Percentiles rank a stretch among this genome's conserved stretches.
These are phyloP conservation scores for Lates japonicus DNA, from an alignment of 2,797 vertebrate genomes.

Conservation along the genomic window DNA sequence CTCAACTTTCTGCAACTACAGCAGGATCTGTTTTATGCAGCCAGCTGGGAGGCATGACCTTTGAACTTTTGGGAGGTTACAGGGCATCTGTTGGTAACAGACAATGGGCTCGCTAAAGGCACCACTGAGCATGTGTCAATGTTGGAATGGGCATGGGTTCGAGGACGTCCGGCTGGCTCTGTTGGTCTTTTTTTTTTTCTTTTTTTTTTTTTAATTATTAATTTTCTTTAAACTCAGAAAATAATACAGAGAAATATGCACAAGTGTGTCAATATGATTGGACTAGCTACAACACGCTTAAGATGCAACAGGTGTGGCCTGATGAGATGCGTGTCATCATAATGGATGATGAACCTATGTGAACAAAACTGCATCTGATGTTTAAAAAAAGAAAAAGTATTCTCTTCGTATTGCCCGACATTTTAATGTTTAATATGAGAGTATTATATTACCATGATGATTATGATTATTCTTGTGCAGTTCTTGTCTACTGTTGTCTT, in stretches of 20 bases:
- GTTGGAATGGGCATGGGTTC: conserved; percentile 65
- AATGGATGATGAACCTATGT: conserved; percentile 63
- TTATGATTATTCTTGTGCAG: conserved; percentile 96
- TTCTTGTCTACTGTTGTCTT: conserved; percentile 94
- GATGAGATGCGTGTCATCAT: conserved; percentile 54
- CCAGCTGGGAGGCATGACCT: conserved; percentile 59
- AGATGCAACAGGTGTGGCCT: conserved; percentile 75
- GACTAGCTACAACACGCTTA: conserved; percentile 75
- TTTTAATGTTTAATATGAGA: conserved; percentile 98
- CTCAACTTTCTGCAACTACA: conserved; percentile 68
- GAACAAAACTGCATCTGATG: conserved; percentile 89
- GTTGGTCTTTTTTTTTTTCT: conserved; percentile 45
- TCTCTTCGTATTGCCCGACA: conserved; percentile 93
- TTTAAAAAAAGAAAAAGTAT: conserved; percentile 79
- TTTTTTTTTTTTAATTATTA: too few relatives aligned
- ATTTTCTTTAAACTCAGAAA: conserved; percentile 79
- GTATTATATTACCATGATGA: conserved; percentile 94
- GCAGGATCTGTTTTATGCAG: conserved; percentile 67
- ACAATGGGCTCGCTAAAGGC: conserved; percentile 60
- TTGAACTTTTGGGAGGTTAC: conserved; percentile 65
- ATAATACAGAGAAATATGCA: conserved; percentile 85
- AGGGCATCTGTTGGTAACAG: conserved; percentile 55
- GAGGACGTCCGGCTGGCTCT: conserved; percentile 73
- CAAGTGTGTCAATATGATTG: conserved; percentile 84
- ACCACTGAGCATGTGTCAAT: conserved; percentile 70